phyloP scores from a whole-genome alignment of 2,113 vertebrate species.

The Rhadina sibilatrix region DNA sequence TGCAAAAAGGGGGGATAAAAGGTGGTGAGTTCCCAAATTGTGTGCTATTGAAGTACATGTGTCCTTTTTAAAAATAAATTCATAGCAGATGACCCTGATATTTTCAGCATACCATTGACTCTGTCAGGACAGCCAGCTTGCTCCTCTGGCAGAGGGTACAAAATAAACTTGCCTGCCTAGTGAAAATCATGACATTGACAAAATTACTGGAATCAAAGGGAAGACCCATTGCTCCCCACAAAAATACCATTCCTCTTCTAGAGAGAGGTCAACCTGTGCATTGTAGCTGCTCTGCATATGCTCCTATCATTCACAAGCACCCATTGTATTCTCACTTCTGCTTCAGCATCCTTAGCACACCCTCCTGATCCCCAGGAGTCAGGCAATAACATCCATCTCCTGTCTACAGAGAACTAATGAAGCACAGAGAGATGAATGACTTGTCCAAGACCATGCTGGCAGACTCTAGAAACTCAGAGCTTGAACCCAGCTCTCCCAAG shows the following conservation, averaged over 20 bases:
- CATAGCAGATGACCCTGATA: background rate
- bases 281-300: background rate
- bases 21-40: background rate
- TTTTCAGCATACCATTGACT: background rate
- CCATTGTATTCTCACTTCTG: background rate
- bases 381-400: background rate
- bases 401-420: background rate
- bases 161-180: background rate
- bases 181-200: background rate
- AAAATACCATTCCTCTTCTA: background rate
- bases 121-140: background rate
- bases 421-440: background rate
- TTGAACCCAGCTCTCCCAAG: background rate
- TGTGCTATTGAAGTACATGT: rapidly evolving
- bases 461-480: background rate
- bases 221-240: background rate
- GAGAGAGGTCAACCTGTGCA: background rate
- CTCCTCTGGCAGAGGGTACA: background rate
- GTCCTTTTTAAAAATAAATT: background rate
- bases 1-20: background rate
- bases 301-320: background rate
- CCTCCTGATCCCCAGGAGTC: background rate
- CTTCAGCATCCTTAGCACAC: background rate
- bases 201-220: background rate
- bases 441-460: background rate